Evolutionary conservation across 2,888 invertebrate species (phyloP).

Genomic region (Eupeodes latifasciatus): DNA sequence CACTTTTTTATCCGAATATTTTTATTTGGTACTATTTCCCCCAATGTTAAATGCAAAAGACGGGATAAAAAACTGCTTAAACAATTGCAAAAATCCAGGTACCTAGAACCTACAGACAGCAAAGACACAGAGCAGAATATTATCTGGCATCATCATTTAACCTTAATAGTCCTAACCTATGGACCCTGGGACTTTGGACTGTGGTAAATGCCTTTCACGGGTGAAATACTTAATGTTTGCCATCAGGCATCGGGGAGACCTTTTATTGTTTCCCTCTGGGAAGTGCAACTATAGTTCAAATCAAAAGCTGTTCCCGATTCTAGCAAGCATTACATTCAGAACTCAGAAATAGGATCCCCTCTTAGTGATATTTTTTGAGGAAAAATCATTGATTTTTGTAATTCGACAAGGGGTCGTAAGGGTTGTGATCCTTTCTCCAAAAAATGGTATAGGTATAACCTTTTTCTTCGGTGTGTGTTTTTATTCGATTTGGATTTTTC

Average conservation of each 20-base stretch:
- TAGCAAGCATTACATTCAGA: slow-evolving; percentile 12
- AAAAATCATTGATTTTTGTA: slow-evolving; percentile 67
- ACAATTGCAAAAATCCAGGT: slow-evolving; percentile 57
- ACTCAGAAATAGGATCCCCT: slow-evolving; percentile 44
- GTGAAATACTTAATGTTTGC: slow-evolving; percentile 65
- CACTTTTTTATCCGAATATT: slow-evolving; percentile 32
- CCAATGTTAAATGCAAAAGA: slow-evolving; percentile 44
- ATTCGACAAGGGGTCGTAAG: slow-evolving; percentile 71
- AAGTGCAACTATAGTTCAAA: slow-evolving; percentile 44
- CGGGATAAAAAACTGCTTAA: slow-evolving; percentile 32
- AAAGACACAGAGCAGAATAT: not conserved
- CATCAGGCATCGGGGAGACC: slow-evolving; percentile 57
- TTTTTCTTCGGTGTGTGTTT: slow-evolving; percentile 40
- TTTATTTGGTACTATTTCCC: slow-evolving; percentile 1
- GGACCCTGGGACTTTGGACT: slow-evolving; percentile 70
- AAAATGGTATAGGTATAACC: slow-evolving; percentile 57
- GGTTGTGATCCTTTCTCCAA: slow-evolving; percentile 73
- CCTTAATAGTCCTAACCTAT: slow-evolving; percentile 75
- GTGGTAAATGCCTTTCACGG: slow-evolving; percentile 75
- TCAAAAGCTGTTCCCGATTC: slow-evolving; percentile 32
- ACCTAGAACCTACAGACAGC: slow-evolving; percentile 17
- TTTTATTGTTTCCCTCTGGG: slow-evolving; percentile 43
- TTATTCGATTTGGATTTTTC: slow-evolving; percentile 49
- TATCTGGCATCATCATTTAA: slow-evolving; percentile 67
- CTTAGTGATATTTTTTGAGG: slow-evolving; percentile 64